phyloP scores from a whole-genome alignment of 53 echinoderm and acorn worm species.

The Luidia sarsii region DNA sequence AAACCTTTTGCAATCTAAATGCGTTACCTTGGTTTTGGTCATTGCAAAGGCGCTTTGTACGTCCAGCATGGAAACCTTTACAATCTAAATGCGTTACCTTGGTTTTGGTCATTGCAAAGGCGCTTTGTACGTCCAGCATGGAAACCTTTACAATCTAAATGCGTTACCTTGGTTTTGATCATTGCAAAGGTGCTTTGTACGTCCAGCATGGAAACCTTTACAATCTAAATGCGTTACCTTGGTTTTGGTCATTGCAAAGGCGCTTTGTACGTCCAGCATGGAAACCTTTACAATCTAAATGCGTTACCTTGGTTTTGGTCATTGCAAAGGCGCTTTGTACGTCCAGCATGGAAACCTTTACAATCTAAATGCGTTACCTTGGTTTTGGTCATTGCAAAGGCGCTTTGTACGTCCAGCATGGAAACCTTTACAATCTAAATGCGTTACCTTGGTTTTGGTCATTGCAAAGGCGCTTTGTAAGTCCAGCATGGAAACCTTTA shows the following conservation, averaged over 20 bases:
- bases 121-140: too few relatives aligned
- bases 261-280: too few relatives aligned
- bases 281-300: neutral
- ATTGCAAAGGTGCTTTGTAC: too few relatives aligned
- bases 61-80: neutral
- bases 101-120: constrained; percentile 86
- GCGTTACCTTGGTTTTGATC: constrained; percentile 85
- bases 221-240: constrained; percentile 73
- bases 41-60: too few relatives aligned
- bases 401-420: too few relatives aligned
- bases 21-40: constrained; percentile 85
- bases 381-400: constrained; percentile 86
- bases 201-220: neutral
- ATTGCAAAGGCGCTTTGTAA: too few relatives aligned
- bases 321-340: too few relatives aligned
- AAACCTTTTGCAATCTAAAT: neutral
- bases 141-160: neutral
- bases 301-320: constrained; percentile 85
- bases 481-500: neutral
- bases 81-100: constrained; percentile 73
- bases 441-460: constrained; percentile 85
- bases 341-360: neutral
- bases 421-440: neutral
- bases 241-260: constrained; percentile 86
- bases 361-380: constrained; percentile 73